Conservation (phyloP, 2,888 invertebrate genomes). For the Bembecia ichneumoniformis region DNA sequence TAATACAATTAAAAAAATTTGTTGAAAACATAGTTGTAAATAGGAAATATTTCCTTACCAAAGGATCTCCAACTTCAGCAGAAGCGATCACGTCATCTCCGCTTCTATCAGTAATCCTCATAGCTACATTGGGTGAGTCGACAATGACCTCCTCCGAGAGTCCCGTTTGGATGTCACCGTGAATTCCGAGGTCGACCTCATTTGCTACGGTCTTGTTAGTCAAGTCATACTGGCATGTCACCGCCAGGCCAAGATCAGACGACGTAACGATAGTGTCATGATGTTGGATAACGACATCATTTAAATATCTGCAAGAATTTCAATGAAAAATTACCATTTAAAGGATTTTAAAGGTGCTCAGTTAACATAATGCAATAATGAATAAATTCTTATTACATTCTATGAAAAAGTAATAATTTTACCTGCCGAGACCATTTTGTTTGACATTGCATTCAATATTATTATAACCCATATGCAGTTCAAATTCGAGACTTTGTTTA, state of each 20-base stretch:
- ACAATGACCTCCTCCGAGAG: conserved; percentile 92
- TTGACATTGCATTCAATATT: conserved; percentile 94
- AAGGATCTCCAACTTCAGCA: conserved; percentile 93
- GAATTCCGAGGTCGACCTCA: conserved; percentile 90
- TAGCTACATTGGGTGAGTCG: conserved; percentile 94
- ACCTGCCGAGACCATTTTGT: conserved; percentile 87
- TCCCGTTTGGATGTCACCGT: conserved; percentile 88
- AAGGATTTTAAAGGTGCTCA: not conserved
- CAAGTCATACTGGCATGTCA: conserved; percentile 94
- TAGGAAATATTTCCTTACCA: conserved; percentile 48
- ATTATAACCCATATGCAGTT: conserved; percentile 92
- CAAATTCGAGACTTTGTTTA: conserved; percentile 89
- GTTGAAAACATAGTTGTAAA: conserved; percentile 1
- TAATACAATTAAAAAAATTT: not conserved
- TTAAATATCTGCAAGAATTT: conserved; percentile 75
- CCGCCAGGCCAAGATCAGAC: conserved; percentile 92
- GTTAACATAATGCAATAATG: not conserved
- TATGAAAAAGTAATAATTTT: conserved; percentile 21
- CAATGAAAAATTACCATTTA: not conserved
- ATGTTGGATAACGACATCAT: conserved; percentile 95
- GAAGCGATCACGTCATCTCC: conserved; percentile 88
- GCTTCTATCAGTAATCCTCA: conserved; percentile 90
- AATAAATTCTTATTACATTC: not conserved
- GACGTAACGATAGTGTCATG: conserved; percentile 96
- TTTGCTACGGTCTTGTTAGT: conserved; percentile 95